phyloP scores from a whole-genome alignment of 2,888 invertebrate species.

The Ashinkailepas kermadecensis region DNA sequence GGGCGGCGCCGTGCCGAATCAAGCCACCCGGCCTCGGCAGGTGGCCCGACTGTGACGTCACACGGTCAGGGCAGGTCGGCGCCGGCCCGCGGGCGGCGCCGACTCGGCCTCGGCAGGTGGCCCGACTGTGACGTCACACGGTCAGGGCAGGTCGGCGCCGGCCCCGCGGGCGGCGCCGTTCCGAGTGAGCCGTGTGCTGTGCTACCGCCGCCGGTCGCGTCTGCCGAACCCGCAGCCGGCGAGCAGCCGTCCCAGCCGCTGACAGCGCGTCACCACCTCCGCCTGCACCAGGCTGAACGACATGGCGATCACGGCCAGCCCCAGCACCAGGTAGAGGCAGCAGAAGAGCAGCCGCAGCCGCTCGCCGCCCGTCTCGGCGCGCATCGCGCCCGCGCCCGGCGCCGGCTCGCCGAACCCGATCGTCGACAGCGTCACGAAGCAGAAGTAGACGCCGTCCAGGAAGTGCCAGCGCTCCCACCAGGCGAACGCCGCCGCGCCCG shows the following conservation, averaged over 20 bases:
- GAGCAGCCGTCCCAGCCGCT: conserved; percentile 55
- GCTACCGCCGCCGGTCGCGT: no score
- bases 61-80: no score
- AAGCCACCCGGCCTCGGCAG: no score
- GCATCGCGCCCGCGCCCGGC: conserved; percentile 50
- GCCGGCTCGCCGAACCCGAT: conserved; percentile 73
- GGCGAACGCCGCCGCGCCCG: conserved; percentile 68
- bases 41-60: no score
- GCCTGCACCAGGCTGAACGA: conserved; percentile 75
- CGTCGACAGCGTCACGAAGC: conserved; percentile 73
- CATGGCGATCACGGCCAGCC: conserved; percentile 73
- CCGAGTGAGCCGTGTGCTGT: no score
- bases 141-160: no score
- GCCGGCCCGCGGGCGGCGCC: no score
- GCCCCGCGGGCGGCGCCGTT: no score
- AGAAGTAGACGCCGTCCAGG: conserved; percentile 73
- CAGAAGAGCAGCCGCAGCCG: conserved; percentile 61
- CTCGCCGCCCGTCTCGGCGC: conserved; percentile 26
- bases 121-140: no score
- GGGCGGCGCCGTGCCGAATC: no score
- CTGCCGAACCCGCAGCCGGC: not conserved
- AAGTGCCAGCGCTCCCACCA: conserved; percentile 74
- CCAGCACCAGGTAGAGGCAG: conserved; percentile 68
- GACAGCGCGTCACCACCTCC: conserved; percentile 64
- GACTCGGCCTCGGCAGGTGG: no score